A percentile compares a stretch with the other conserved stretches of the same genome.
phyloP scores from a whole-genome alignment of 1,140 invertebrate species.

The Drosophila leontia region DNA sequence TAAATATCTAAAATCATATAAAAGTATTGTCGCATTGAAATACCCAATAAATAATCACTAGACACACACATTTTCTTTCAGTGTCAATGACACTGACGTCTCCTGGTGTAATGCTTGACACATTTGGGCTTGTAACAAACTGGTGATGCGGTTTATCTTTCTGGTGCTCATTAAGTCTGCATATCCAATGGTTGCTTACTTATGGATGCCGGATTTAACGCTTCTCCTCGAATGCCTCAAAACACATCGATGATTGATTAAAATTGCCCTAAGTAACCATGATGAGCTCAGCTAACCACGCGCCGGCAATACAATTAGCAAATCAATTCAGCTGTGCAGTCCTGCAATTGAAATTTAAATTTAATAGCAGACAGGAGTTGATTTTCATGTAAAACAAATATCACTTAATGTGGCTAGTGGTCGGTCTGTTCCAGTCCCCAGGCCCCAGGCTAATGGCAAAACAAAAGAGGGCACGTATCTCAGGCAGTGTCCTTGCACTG shows the following conservation, averaged over 20 bases:
- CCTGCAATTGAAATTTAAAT: slow-evolving; percentile 69
- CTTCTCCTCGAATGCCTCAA: slow-evolving; percentile 36
- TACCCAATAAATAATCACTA: neutral
- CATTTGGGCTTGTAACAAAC: slow-evolving; percentile 40
- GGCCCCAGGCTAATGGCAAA: slow-evolving; percentile 67
- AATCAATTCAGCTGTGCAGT: slow-evolving; percentile 32
- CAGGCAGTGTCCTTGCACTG: slow-evolving; percentile 29
- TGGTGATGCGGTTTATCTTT: slow-evolving; percentile 47
- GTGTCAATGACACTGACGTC: slow-evolving; percentile 13
- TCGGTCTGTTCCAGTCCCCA: slow-evolving; percentile 16
- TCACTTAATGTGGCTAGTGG: slow-evolving; percentile 72
- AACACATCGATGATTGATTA: slow-evolving; percentile 60
- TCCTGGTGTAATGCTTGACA: slow-evolving; percentile 52
- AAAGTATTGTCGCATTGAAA: neutral
- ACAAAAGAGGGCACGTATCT: slow-evolving; percentile 70
- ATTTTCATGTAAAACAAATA: slow-evolving; percentile 83
- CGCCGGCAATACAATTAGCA: slow-evolving; percentile 65
- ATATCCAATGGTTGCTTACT: slow-evolving; percentile 35
- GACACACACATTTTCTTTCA: neutral
- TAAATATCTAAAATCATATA: too few relatives aligned
- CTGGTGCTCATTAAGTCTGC: slow-evolving; percentile 64
- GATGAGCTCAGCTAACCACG: slow-evolving; percentile 57
- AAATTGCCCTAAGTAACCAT: slow-evolving; percentile 70
- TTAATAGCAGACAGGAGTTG: slow-evolving; percentile 57
- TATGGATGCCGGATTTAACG: slow-evolving; percentile 52